phyloP scores from a whole-genome alignment of 2,888 invertebrate genomes.

The Ditula angustiorana region DNA sequence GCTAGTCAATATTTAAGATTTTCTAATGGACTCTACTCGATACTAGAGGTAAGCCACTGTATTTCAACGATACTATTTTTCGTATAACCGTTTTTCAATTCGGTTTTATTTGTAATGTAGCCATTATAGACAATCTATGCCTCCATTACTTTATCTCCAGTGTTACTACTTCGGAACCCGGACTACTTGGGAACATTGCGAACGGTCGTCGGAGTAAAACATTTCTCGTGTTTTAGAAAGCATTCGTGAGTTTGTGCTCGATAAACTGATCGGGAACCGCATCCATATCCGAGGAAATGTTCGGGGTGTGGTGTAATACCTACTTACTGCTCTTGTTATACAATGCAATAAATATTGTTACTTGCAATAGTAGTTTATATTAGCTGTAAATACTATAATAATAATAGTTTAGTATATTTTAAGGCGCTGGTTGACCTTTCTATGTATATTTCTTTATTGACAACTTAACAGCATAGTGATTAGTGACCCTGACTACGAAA shows the following conservation, averaged over 20 bases:
- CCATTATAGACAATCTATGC: conserved; percentile 40
- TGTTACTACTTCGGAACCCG: conserved; percentile 48
- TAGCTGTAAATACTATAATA: too few relatives aligned
- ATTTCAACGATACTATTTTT: conserved; percentile 37
- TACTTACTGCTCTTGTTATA: conserved; percentile 27
- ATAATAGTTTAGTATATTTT: too few relatives aligned
- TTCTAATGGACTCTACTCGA: conserved; percentile 26
- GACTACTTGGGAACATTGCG: conserved; percentile 59
- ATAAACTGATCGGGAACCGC: conserved; percentile 57
- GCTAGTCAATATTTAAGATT: conserved; percentile 5
- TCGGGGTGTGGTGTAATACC: conserved; percentile 35
- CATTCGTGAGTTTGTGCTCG: conserved; percentile 63
- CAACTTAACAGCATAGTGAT: too few relatives aligned
- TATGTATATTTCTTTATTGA: too few relatives aligned
- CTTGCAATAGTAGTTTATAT: too few relatives aligned
- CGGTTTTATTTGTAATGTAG: conserved; percentile 39
- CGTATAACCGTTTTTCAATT: conserved; percentile 35
- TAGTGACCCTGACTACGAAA: too few relatives aligned
- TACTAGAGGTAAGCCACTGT: conserved; percentile 32
- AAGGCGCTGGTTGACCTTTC: too few relatives aligned
- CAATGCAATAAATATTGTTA: too few relatives aligned
- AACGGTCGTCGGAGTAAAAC: conserved; percentile 76
- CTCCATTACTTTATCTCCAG: conserved; percentile 48
- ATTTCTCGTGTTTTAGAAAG: conserved; percentile 78
- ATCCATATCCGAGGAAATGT: conserved; percentile 42